A percentile compares a stretch with the other conserved stretches of the same genome.
phyloP scores from a whole-genome alignment of 2,797 vertebrate genomes.

The Cephalopachus bancanus region DNA sequence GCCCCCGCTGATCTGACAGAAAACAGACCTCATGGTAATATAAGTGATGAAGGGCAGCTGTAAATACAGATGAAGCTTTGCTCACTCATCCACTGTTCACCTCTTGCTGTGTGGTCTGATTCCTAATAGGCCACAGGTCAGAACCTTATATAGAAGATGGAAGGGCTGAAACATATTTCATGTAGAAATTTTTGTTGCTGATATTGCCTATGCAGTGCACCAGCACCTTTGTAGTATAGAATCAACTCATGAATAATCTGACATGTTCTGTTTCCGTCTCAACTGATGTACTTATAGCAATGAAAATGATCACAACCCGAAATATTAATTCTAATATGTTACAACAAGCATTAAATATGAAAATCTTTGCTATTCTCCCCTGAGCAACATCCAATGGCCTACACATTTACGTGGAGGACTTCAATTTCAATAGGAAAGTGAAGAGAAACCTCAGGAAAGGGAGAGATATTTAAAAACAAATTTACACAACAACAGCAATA shows the following conservation, averaged over 20 bases:
- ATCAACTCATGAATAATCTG: neutral
- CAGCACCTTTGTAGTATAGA: neutral
- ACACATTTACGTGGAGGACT: neutral
- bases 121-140: no score
- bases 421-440: constrained; percentile 26
- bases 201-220: neutral
- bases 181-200: neutral
- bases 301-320: neutral
- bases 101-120: no score
- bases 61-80: no score
- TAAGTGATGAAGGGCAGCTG: no score
- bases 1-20: no score
- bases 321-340: neutral
- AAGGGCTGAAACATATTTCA: neutral
- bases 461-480: constrained; percentile 32
- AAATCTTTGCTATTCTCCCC: neutral
- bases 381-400: neutral
- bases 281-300: neutral
- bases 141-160: neutral
- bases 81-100: no score
- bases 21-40: no score
- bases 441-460: constrained; percentile 27
- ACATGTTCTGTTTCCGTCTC: neutral
- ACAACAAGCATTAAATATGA: neutral
- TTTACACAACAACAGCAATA: neutral